Evolutionary conservation across 2,113 vertebrate species (phyloP).

Genomic region (Emydocephalus ijimae): DNA sequence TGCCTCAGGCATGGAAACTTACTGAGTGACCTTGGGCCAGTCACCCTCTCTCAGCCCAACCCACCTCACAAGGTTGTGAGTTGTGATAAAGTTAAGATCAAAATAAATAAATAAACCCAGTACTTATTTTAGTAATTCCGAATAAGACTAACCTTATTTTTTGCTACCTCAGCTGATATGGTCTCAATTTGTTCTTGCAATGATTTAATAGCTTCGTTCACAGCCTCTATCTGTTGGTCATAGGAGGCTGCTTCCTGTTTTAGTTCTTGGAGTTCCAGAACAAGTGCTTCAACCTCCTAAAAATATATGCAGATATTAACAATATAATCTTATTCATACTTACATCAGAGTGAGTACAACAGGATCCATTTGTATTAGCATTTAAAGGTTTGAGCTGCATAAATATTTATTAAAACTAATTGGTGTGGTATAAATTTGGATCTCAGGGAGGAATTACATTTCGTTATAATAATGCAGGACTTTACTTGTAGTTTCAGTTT

Average conservation of each 20-base stretch:
- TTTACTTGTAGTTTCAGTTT: background rate
- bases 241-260: slow-evolving; percentile 78
- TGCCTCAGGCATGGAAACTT: background rate
- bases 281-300: slow-evolving; percentile 84
- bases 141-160: slow-evolving; percentile 76
- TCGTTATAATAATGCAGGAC: background rate
- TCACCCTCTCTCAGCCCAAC: background rate
- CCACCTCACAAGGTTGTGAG: background rate
- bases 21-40: background rate
- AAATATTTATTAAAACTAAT: background rate
- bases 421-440: background rate
- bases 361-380: background rate
- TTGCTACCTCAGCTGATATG: slow-evolving; percentile 74
- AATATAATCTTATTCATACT: background rate
- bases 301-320: background rate
- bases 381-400: background rate
- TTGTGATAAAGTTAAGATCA: background rate
- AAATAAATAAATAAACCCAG: background rate
- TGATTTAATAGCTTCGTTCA: slow-evolving; percentile 77
- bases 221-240: slow-evolving; percentile 80
- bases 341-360: background rate
- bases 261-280: slow-evolving; percentile 86
- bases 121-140: background rate
- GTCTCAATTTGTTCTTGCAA: slow-evolving; percentile 77
- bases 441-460: background rate